These are phyloP conservation scores for Euplexia lucipara DNA, from an alignment of 2,888 invertebrate species.

Conservation along the genomic window DNA sequence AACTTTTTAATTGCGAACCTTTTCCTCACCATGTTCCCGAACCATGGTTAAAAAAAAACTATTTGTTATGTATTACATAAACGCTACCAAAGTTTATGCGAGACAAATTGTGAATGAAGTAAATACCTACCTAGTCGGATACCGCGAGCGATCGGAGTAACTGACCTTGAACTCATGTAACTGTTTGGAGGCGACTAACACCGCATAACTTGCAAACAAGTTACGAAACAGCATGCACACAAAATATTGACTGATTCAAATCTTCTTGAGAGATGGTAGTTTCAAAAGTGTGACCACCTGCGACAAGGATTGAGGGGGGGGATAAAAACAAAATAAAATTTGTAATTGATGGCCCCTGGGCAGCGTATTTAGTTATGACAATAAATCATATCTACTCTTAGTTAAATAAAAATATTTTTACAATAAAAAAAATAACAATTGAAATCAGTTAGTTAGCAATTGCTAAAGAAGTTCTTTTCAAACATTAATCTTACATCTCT, in stretches of 20 bases:
- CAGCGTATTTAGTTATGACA: no score
- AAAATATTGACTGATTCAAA: neutral
- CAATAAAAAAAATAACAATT: no score
- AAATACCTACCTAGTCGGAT: conserved; percentile 38
- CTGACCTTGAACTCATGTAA: conserved; percentile 58
- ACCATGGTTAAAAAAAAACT: conserved; percentile 65
- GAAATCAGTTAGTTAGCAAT: no score
- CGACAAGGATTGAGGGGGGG: no score
- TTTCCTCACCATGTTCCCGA: conserved; percentile 69
- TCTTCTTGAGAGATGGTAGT: neutral
- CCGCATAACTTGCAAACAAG: conserved; percentile 40
- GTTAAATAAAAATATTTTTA: no score
- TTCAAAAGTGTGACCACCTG: no score
- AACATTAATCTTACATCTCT: no score
- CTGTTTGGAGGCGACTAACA: conserved; percentile 31
- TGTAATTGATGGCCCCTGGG: no score
- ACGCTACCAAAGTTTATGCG: conserved; percentile 55
- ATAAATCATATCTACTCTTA: no score
- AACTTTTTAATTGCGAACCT: conserved; percentile 64
- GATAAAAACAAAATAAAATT: no score
- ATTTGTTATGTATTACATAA: conserved; percentile 26
- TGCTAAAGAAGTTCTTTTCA: no score
- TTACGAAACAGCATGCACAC: conserved; percentile 36
- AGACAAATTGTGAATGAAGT: conserved; percentile 60
- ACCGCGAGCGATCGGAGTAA: conserved; percentile 48